A percentile compares a stretch with the other conserved stretches of the same genome.
phyloP scores from a whole-genome alignment of 1,140 invertebrate genomes.

The Spodoptera frugiperda region DNA sequence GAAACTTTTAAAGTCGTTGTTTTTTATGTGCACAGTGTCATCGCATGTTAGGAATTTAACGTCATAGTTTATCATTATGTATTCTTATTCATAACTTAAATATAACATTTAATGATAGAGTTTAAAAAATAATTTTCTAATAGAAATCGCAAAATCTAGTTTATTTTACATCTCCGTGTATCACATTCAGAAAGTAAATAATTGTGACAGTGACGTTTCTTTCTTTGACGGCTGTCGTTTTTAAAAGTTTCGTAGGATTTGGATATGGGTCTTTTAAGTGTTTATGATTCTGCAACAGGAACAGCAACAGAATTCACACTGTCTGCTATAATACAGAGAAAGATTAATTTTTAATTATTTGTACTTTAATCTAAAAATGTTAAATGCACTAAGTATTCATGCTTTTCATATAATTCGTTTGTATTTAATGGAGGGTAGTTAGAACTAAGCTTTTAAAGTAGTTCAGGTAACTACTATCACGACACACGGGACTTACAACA shows the following conservation, averaged over 20 bases:
- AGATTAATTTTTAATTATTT: no score
- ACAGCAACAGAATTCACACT: no score
- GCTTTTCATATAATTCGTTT: no score
- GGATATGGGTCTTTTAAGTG: background rate
- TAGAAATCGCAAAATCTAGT: background rate
- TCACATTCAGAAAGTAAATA: slow-evolving; percentile 1
- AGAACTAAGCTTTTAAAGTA: no score
- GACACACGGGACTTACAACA: no score
- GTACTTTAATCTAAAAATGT: no score
- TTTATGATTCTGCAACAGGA: no score
- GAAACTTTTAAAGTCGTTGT: slow-evolving; percentile 77
- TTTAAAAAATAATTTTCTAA: background rate
- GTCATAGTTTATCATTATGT: slow-evolving; percentile 78
- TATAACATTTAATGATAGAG: background rate
- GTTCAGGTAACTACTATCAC: no score
- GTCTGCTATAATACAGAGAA: no score
- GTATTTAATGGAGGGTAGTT: no score
- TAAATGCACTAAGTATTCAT: no score
- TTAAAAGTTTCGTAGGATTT: background rate
- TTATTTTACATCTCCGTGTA: background rate
- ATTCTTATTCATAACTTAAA: slow-evolving; percentile 12
- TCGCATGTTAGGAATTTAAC: slow-evolving; percentile 77
- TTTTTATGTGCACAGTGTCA: slow-evolving; percentile 71
- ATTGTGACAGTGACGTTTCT: slow-evolving; percentile 3
- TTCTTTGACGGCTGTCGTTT: no score